Percentiles rank a stretch among this genome's conserved stretches.
These are phyloP conservation scores for Phenganax marumi DNA, from an alignment of 92 coral and sea anemone genomes.

Conservation along the genomic window DNA sequence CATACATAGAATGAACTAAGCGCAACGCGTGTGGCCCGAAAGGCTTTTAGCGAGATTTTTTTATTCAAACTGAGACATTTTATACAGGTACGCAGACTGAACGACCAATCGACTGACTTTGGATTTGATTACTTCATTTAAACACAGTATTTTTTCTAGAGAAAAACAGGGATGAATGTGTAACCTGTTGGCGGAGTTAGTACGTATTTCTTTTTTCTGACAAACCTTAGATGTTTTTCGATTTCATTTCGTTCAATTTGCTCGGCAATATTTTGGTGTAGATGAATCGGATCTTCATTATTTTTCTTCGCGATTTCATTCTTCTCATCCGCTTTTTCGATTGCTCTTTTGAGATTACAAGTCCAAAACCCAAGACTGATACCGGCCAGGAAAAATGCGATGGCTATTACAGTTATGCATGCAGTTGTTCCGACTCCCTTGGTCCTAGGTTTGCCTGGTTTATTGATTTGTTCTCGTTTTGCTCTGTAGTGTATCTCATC, in stretches of 20 bases:
- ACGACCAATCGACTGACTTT: too few species aligned
- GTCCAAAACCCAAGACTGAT: slow-evolving; percentile 16
- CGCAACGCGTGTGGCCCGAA: too few species aligned
- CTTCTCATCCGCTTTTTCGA: neutral
- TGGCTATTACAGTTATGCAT: neutral
- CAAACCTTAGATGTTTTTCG: slow-evolving; percentile 25
- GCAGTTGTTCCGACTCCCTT: neutral
- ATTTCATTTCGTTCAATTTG: slow-evolving; percentile 11
- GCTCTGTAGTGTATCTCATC: slow-evolving; percentile 1
- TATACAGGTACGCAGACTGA: too few species aligned
- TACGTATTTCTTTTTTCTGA: neutral
- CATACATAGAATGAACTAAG: too few species aligned
- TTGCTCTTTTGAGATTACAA: slow-evolving; percentile 7
- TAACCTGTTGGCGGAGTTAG: too few species aligned
- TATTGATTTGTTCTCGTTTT: neutral
- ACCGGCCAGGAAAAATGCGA: neutral
- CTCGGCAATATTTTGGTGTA: slow-evolving; percentile 4
- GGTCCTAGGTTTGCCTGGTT: neutral
- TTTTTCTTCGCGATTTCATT: neutral
- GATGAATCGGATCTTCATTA: neutral
- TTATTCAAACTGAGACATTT: too few species aligned
- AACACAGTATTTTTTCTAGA: neutral
- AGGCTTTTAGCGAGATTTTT: too few species aligned
- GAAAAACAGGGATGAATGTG: neutral
- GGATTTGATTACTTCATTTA: too few species aligned